Evolutionary conservation across 2,888 invertebrate species (phyloP).

Genomic region (Ormia ochracea): DNA sequence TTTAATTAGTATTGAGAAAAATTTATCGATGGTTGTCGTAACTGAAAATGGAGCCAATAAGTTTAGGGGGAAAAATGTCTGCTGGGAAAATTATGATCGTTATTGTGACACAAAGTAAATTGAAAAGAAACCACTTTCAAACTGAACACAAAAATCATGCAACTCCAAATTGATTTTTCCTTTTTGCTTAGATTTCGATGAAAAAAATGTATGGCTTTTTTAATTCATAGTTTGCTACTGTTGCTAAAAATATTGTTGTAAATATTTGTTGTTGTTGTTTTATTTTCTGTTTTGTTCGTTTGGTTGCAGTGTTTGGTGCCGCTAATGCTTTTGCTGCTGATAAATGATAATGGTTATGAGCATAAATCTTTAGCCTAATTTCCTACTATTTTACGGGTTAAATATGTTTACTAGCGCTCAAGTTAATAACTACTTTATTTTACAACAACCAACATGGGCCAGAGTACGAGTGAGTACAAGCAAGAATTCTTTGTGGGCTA

Average conservation of each 20-base stretch:
- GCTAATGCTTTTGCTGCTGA: slow-evolving; percentile 57
- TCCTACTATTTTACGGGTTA: slow-evolving; percentile 57
- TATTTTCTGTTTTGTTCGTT: neutral
- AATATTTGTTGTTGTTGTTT: slow-evolving; percentile 12
- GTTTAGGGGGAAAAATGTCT: slow-evolving; percentile 34
- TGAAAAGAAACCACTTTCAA: slow-evolving; percentile 40
- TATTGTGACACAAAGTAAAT: slow-evolving; percentile 57
- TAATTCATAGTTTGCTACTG: slow-evolving; percentile 53
- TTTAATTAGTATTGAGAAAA: slow-evolving; percentile 57
- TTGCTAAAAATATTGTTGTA: slow-evolving; percentile 27
- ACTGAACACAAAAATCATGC: slow-evolving; percentile 40
- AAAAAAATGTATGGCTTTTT: slow-evolving; percentile 9
- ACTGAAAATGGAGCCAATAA: slow-evolving; percentile 53
- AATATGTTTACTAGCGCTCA: slow-evolving; percentile 57
- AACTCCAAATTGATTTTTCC: slow-evolving; percentile 23
- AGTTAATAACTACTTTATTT: slow-evolving; percentile 60
- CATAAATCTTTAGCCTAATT: slow-evolving; percentile 61
- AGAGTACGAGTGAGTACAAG: neutral
- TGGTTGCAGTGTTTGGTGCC: slow-evolving; percentile 38
- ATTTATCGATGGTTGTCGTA: slow-evolving; percentile 46
- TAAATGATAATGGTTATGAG: slow-evolving; percentile 62
- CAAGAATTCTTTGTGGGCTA: slow-evolving; percentile 46
- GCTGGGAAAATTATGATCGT: slow-evolving; percentile 58
- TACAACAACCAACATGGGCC: slow-evolving; percentile 34
- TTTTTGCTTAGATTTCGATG: neutral